Base-by-base conservation (phyloP, 2,113 vertebrate genomes). In the Notarius lentiginosus region DNA sequence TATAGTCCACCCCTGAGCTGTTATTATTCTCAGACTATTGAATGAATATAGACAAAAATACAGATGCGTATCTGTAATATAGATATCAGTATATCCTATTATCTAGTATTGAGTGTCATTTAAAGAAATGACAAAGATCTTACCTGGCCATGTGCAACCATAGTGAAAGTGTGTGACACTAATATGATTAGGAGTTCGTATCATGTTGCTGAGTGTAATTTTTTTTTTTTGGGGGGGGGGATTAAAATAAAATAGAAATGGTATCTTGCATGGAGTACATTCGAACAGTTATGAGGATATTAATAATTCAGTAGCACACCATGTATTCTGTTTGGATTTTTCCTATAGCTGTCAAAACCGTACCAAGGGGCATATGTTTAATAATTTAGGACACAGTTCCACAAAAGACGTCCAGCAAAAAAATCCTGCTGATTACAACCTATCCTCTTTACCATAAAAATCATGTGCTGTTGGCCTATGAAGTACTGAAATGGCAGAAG, bases 311-410 rank as follows among this genome's bases (percentile, higher is more conserved):
- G 14, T 55, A 55, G 68, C n/a, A 15, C n/a, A 68, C 24, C 47
- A 76, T 76, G 41, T 61, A 24, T 8, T 18, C 11, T 61, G 70
- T 84, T 84, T 27, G 56, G 56, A 61, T 76, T 75, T 58, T 61
- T 77, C 24, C 12, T 55, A n/a, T 8, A 27, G 24, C 1, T 6
- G 24, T 53, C 24, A 77, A 77, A 77, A 7, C 24, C 4, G 24
- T 53, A 14, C 24, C 72, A 75, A 10, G 20, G 18, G 72, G 47
- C 1, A 24, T 10, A 1, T 75, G 15, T 75, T 75, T 7, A 49
- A 63, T 84, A 61, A 84, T 84, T 84, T 76, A 76, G 27, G 58
- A 47, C 12, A 15, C 56, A 41, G 51, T 47, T 34, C 12, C 15
- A 10, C 66, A 41, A 84, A 68, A 11, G 49, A 34, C 49, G 60